Conservation (phyloP, 2,113 vertebrate species). For the Merops nubicus region DNA sequence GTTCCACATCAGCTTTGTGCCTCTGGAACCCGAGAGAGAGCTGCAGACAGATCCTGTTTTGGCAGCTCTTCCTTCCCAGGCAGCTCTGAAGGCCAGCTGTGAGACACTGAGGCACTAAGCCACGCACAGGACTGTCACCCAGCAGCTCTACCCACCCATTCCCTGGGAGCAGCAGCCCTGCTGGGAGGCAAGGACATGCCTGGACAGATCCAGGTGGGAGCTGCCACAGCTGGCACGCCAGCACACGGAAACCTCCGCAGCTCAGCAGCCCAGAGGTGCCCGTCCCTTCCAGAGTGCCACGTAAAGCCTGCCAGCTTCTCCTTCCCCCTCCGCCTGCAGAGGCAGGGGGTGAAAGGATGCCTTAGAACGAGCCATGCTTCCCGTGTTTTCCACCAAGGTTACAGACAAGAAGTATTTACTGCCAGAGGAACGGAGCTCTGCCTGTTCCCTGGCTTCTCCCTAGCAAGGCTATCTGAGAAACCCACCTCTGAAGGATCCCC, state of each 20-base stretch:
- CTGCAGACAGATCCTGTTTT: not conserved
- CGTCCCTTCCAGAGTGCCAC: not conserved
- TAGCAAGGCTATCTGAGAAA: not conserved
- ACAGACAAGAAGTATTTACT: not conserved
- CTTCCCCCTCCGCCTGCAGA: not conserved
- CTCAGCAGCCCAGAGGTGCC: not conserved
- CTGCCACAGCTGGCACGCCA: fast-evolving
- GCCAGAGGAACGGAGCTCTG: not conserved
- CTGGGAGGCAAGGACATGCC: not conserved
- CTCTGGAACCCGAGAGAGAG: not conserved
- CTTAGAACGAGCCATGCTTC: not conserved
- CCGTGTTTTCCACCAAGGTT: not conserved
- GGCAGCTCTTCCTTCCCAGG: not conserved
- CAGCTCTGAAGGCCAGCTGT: not conserved
- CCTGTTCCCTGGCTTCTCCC: no score
- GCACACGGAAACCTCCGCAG: fast-evolving
- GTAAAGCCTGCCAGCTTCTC: not conserved
- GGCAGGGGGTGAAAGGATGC: not conserved
- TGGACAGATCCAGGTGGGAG: not conserved
- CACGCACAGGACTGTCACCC: not conserved
- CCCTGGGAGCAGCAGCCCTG: not conserved
- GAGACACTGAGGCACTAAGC: not conserved
- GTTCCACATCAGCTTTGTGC: not conserved
- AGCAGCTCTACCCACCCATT: not conserved
- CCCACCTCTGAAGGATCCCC: fast-evolving